Base-by-base conservation (phyloP, 2,113 vertebrate species). In the Anthoscopus minutus region DNA sequence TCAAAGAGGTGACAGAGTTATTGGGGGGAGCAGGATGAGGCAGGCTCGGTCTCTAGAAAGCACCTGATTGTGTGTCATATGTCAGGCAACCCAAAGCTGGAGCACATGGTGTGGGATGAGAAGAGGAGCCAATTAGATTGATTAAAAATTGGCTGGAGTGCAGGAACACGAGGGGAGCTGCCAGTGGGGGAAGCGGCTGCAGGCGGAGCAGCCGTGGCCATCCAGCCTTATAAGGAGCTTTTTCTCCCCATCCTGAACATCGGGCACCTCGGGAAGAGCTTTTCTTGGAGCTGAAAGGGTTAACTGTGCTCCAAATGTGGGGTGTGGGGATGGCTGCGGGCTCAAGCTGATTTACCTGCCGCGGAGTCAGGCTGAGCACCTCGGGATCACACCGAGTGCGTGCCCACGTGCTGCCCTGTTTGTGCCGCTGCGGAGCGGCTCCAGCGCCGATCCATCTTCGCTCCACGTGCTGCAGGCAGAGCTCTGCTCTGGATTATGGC, bases 111-210 rank as follows among this genome's bases (percentile, higher is more conserved):
- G 85, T 11, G 86, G 86, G 44, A 40, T 8, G 51, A 81, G 86
- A n/a, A 69, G 71, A 79, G 66, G 61, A 95, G 77, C 94, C 94
- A 97, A 95, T 96, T 95, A 94, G 70, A 93, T 58, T 90, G 96
- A 97, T 96, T 95, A 96, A 90, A 91, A 94, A 88, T 85, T 96
- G 96, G 95, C 96, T 62, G n/a, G 65, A 73, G 94, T 0, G 1
- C 91, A 96, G 72, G 91, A 60, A 48, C 78, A 70, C 17, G 15
- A 80, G 88, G 5, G 35, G 40, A 89, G 95, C 89, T 84, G 94
- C 70, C 81, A 45, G 17, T 21, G 25, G n/a, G 82, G 57, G 77
- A 35, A 45, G n/a, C 1, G 33, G 78, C n/a, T 11, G 47, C 82
- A 40, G 85, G 92, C 87, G 10, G 61, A 77, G 86, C 53, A 3